phyloP scores from a whole-genome alignment of 2,888 invertebrate species.

The Globia sparganii region DNA sequence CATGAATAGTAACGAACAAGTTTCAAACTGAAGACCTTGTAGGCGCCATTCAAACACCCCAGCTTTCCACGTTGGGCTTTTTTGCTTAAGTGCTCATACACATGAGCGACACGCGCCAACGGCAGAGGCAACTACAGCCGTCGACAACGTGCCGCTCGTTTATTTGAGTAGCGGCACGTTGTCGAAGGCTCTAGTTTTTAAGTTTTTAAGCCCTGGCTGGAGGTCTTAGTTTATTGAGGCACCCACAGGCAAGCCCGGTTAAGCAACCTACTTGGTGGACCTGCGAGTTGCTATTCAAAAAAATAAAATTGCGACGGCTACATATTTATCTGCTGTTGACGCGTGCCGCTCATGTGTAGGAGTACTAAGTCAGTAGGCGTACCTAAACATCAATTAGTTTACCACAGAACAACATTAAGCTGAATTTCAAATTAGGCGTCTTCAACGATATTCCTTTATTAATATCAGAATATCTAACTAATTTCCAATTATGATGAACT shows the following conservation, averaged over 20 bases:
- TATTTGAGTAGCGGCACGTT: neutral
- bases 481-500: slow-evolving; percentile 43
- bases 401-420: slow-evolving; percentile 20
- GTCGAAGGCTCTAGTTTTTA: neutral
- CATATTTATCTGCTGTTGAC: no score
- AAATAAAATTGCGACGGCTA: no score
- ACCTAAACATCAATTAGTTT: slow-evolving; percentile 32
- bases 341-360: no score
- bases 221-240: no score
- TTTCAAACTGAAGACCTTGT: neutral
- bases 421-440: slow-evolving; percentile 48
- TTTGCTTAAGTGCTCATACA: neutral
- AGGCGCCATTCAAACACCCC: neutral
- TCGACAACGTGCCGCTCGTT: neutral
- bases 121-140: neutral
- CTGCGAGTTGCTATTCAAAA: no score
- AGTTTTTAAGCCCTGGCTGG: no score
- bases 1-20: neutral
- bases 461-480: slow-evolving; percentile 36
- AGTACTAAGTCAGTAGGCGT: neutral
- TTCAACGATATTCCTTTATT: slow-evolving; percentile 24
- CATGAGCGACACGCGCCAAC: neutral
- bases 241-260: no score
- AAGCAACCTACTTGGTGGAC: no score
- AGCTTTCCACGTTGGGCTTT: neutral